These are phyloP conservation scores for Ochotona princeps DNA, from an alignment of 2,113 vertebrate genomes.

Conservation along the genomic window DNA sequence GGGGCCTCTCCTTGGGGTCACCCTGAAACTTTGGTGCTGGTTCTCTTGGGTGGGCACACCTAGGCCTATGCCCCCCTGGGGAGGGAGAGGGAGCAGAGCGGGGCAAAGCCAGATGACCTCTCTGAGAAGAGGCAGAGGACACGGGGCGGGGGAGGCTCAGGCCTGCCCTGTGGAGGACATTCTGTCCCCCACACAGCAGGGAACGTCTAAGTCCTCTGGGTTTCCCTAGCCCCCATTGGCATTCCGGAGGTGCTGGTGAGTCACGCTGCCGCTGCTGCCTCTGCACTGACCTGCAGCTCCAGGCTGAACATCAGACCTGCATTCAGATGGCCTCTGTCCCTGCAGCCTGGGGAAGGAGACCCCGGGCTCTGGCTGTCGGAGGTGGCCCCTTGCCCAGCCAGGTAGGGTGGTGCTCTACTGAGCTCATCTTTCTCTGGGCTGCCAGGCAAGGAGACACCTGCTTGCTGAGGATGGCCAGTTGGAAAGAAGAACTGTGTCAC, in stretches of 20 bases:
- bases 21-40: background rate
- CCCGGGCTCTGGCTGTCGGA: background rate
- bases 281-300: background rate
- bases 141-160: accelerated
- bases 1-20: background rate
- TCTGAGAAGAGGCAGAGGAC: background rate
- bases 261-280: background rate
- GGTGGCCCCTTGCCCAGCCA: background rate
- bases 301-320: background rate
- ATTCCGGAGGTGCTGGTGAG: background rate
- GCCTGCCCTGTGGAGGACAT: background rate
- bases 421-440: background rate
- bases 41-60: background rate
- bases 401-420: background rate
- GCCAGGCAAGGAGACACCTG: background rate
- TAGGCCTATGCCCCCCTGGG: background rate
- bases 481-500: background rate
- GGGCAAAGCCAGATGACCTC: background rate
- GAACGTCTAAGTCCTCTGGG: background rate
- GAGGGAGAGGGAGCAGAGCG: background rate
- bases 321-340: background rate
- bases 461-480: background rate
- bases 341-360: accelerated
- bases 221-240: background rate
- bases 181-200: background rate